Evolutionary conservation across 2,888 invertebrate species (phyloP).

Genomic region (Epistrophella euchroma): DNA sequence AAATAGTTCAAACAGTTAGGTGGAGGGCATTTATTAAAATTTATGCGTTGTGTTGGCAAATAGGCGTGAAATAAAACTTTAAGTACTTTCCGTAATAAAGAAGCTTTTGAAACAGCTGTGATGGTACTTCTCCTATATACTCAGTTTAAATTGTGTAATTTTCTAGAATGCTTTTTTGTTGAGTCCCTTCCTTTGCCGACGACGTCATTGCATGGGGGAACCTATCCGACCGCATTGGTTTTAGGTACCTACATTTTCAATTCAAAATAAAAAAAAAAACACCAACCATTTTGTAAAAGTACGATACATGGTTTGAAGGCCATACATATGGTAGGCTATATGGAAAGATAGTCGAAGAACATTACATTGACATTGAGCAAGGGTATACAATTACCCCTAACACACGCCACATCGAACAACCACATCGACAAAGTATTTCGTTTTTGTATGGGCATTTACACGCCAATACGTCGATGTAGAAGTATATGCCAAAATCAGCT

Average conservation of each 20-base stretch:
- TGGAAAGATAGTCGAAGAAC: too few species aligned
- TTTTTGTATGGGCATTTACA: too few species aligned
- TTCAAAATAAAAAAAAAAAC: not conserved
- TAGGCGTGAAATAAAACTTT: slow-evolving; percentile 66
- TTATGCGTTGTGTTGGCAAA: slow-evolving; percentile 60
- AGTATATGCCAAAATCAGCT: too few species aligned
- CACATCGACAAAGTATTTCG: too few species aligned
- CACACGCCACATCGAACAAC: too few species aligned
- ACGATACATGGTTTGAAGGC: too few species aligned
- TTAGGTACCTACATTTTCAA: slow-evolving; percentile 17
- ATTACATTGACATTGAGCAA: too few species aligned
- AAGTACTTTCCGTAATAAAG: slow-evolving; percentile 57
- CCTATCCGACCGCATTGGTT: not conserved
- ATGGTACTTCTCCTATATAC: slow-evolving; percentile 18
- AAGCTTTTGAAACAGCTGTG: slow-evolving; percentile 58
- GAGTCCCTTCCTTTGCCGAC: not conserved
- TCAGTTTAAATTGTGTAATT: slow-evolving; percentile 51
- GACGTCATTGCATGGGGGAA: slow-evolving; percentile 16
- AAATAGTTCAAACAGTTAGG: slow-evolving; percentile 33
- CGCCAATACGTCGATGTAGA: too few species aligned
- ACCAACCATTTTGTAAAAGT: too few species aligned
- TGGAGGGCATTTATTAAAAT: slow-evolving; percentile 56
- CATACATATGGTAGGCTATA: too few species aligned
- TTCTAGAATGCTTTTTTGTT: slow-evolving; percentile 44
- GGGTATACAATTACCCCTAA: too few species aligned